Percentiles rank a stretch among this genome's conserved stretches.
These are phyloP conservation scores for Acromyrmex charruanus DNA, from an alignment of 1,140 invertebrate species.

Conservation along the genomic window DNA sequence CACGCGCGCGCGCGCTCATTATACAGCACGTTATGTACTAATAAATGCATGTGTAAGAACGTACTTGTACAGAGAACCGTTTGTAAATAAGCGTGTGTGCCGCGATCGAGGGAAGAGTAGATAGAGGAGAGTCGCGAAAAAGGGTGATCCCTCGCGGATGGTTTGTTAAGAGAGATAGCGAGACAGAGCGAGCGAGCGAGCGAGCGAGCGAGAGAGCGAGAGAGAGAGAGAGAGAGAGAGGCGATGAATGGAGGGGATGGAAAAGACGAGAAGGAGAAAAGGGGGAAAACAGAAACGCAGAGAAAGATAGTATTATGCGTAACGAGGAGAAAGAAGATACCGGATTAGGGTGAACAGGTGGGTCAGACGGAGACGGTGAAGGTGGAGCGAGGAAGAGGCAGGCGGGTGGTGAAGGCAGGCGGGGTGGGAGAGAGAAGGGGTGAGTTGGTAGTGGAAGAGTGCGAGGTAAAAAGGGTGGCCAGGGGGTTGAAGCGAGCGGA, in stretches of 20 bases:
- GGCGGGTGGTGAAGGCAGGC: conserved; percentile 64
- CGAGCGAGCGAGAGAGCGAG: neutral
- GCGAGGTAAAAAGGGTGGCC: conserved; percentile 78
- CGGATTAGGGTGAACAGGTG: conserved; percentile 53
- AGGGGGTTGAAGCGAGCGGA: conserved; percentile 78
- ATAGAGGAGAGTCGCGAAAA: conserved; percentile 71
- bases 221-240: conserved; percentile 38
- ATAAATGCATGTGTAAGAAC: conserved; percentile 54
- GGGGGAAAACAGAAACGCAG: conserved; percentile 46
- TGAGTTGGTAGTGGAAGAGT: conserved; percentile 62
- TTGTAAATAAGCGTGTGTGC: conserved; percentile 70
- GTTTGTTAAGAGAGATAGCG: conserved; percentile 58
- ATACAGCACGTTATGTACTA: conserved; percentile 27
- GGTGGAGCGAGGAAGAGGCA: conserved; percentile 61
- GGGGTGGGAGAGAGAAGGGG: conserved; percentile 44
- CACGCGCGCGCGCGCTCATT: conserved; percentile 3
- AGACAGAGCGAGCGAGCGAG: neutral
- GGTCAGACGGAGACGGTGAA: conserved; percentile 69
- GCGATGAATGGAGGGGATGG: conserved; percentile 20
- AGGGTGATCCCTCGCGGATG: conserved; percentile 75
- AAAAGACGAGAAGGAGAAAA: conserved; percentile 66
- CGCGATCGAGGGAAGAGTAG: conserved; percentile 55
- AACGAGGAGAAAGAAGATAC: conserved; percentile 57
- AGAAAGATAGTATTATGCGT: conserved; percentile 55
- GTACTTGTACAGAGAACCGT: conserved; percentile 48